phyloP scores from a whole-genome alignment of 2,888 invertebrate genomes.

The Acanthosepion lycidas region DNA sequence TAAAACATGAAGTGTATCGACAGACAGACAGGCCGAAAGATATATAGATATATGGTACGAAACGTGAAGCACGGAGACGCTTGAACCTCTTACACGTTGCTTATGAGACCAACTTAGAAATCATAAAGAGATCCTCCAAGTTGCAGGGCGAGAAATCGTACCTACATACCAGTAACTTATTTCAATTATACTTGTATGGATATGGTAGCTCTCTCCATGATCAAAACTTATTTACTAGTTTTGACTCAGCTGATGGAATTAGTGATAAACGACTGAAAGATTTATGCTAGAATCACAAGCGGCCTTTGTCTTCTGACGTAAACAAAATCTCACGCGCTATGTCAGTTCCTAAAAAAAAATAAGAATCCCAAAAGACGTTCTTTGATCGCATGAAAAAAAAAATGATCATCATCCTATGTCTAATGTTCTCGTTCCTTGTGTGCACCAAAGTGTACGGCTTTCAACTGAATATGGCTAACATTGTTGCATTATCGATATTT shows the following conservation, averaged over 20 bases:
- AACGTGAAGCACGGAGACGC: too few species aligned
- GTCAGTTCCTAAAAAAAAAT: not conserved
- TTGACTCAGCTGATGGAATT: not conserved
- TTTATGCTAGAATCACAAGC: not conserved
- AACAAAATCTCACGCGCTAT: not conserved
- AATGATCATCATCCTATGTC: not conserved
- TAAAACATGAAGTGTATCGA: too few species aligned
- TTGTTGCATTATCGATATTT: not conserved
- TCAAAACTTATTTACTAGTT: not conserved
- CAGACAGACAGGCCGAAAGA: too few species aligned
- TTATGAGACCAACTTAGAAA: too few species aligned
- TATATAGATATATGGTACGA: too few species aligned
- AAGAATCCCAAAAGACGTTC: not conserved
- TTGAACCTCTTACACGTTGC: too few species aligned
- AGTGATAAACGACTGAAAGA: not conserved
- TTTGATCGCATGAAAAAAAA: not conserved
- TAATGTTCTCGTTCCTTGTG: not conserved
- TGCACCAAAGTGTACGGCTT: not conserved
- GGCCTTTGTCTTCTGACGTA: not conserved
- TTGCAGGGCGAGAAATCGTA: too few species aligned
- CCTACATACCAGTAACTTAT: too few species aligned
- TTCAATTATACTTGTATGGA: not conserved
- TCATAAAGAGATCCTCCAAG: too few species aligned
- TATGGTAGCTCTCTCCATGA: not conserved
- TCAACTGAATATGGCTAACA: not conserved